phyloP scores from a whole-genome alignment of 2,797 vertebrate genomes.

The Crocodylus rhombifer region DNA sequence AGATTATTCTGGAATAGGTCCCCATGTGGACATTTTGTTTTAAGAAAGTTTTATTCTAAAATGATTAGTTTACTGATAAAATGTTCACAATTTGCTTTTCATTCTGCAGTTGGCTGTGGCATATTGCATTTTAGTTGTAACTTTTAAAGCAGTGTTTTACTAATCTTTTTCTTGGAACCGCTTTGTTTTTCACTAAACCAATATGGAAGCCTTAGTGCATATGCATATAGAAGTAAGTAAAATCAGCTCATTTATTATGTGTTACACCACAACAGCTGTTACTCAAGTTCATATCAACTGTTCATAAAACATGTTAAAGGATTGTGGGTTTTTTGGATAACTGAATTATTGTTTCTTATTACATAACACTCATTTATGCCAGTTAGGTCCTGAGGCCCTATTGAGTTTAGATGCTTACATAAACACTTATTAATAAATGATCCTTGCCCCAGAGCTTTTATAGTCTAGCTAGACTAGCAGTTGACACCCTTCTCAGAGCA shows the following conservation, averaged over 20 bases:
- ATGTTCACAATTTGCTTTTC: background rate
- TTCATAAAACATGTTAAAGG: background rate
- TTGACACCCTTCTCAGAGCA: too few relatives aligned
- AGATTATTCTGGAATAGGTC: background rate
- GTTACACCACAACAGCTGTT: background rate
- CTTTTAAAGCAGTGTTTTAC: background rate
- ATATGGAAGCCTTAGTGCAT: background rate
- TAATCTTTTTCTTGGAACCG: background rate
- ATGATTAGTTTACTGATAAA: background rate
- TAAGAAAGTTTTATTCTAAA: background rate
- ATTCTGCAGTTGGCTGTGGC: background rate
- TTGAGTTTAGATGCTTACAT: background rate
- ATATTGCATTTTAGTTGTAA: background rate
- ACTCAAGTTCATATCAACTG: background rate
- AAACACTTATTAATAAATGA: too few relatives aligned
- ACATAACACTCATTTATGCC: too few relatives aligned
- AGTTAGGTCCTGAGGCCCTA: background rate
- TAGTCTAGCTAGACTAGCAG: too few relatives aligned
- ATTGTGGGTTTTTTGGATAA: background rate
- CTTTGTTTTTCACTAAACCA: background rate
- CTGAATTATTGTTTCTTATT: background rate
- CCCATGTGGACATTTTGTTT: background rate
- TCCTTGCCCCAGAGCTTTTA: too few relatives aligned
- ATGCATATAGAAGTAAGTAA: background rate
- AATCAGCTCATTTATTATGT: background rate